phyloP scores from a whole-genome alignment of 2,888 invertebrate genomes.

The Tiliacea citrago region DNA sequence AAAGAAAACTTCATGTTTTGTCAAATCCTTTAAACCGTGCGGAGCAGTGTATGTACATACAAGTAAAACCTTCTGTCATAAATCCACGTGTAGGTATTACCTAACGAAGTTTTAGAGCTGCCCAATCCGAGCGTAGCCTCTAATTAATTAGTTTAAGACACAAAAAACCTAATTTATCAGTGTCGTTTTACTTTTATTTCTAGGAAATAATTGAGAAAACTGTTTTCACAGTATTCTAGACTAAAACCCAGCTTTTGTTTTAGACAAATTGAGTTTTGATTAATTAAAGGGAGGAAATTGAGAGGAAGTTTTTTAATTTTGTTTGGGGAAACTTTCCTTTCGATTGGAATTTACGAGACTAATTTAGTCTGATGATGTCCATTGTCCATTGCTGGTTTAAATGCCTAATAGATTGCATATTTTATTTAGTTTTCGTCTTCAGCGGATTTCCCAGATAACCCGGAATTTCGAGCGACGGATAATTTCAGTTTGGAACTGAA shows the following conservation, averaged over 20 bases:
- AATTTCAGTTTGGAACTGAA: too few species aligned
- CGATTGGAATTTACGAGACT: neutral
- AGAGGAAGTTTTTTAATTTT: constrained; percentile 23
- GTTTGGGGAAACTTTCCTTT: neutral
- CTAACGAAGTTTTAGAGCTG: constrained; percentile 17
- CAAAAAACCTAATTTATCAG: constrained; percentile 64
- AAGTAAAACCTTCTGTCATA: neutral
- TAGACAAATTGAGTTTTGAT: constrained; percentile 53
- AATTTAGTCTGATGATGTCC: neutral
- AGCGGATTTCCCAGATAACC: neutral
- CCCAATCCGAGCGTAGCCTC: constrained; percentile 25
- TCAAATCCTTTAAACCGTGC: too few species aligned
- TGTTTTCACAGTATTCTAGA: constrained; percentile 41
- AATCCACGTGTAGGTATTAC: neutral
- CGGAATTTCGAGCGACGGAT: neutral
- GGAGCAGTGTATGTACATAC: too few species aligned
- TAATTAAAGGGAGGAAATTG: constrained; percentile 24
- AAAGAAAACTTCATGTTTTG: too few species aligned
- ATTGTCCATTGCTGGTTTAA: neutral
- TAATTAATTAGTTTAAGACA: constrained; percentile 58
- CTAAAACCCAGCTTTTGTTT: constrained; percentile 38
- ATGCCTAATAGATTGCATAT: neutral
- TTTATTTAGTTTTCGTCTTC: neutral
- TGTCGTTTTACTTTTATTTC: constrained; percentile 52
- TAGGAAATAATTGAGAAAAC: constrained; percentile 47